A percentile compares a stretch with the other conserved stretches of the same genome.
These are phyloP conservation scores for Empis stercorea DNA, from an alignment of 2,888 invertebrate genomes.

Conservation along the genomic window DNA sequence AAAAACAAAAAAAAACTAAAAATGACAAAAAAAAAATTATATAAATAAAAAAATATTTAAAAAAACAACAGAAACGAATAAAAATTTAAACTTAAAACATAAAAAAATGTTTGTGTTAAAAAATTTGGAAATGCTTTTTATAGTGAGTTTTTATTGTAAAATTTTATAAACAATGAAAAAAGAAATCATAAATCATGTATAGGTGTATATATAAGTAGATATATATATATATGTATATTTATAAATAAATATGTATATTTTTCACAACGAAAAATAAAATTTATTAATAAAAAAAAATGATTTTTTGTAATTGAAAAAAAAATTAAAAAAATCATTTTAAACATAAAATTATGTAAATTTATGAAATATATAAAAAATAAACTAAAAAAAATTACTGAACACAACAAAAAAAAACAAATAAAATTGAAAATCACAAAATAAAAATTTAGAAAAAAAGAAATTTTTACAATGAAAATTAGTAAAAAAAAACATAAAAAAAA, in stretches of 20 bases:
- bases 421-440: background rate
- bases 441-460: background rate
- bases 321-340: too few species aligned
- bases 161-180: background rate
- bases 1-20: slow-evolving; percentile 5
- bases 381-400: too few species aligned
- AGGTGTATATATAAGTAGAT: background rate
- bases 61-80: background rate
- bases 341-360: too few species aligned
- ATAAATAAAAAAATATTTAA: slow-evolving; percentile 1
- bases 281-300: slow-evolving; percentile 4
- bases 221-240: background rate
- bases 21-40: slow-evolving; percentile 5
- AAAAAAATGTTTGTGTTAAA: background rate
- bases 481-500: too few species aligned
- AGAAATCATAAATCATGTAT: background rate
- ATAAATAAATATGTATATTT: background rate
- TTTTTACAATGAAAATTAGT: too few species aligned
- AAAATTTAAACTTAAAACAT: background rate
- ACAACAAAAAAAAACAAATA: background rate
- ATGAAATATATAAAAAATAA: too few species aligned
- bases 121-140: slow-evolving; percentile 1
- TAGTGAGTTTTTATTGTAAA: slow-evolving; percentile 1
- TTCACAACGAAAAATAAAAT: background rate
- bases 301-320: background rate